phyloP scores from a whole-genome alignment of 2,797 vertebrate species.

The Phylloscopus collybita region DNA sequence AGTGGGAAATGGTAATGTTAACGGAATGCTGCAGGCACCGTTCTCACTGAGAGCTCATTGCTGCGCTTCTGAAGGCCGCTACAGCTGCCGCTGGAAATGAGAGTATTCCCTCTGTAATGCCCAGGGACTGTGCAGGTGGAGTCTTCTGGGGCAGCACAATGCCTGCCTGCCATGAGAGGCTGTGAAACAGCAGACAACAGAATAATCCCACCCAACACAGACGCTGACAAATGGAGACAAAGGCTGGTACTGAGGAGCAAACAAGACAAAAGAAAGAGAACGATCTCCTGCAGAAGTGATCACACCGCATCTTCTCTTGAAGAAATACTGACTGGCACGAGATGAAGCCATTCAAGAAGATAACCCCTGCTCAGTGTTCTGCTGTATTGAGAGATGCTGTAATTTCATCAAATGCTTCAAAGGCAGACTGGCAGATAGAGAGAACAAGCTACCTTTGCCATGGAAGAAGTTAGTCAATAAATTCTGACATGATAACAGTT shows the following conservation, averaged over 20 bases:
- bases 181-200: background rate
- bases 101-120: background rate
- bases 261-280: slow-evolving; percentile 46
- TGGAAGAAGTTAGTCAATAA: background rate
- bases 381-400: background rate
- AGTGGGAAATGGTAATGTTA: slow-evolving; percentile 44
- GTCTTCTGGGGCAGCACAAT: background rate
- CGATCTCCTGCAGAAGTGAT: background rate
- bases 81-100: slow-evolving; percentile 38
- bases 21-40: slow-evolving; percentile 41
- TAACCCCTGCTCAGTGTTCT: background rate
- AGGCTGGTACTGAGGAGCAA: slow-evolving; percentile 17
- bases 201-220: slow-evolving; percentile 22
- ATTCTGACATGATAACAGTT: background rate
- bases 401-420: background rate
- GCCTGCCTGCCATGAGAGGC: background rate
- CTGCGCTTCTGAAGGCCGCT: background rate
- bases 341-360: background rate
- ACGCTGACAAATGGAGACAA: slow-evolving; percentile 17
- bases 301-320: background rate
- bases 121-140: slow-evolving; percentile 29
- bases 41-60: slow-evolving; percentile 11
- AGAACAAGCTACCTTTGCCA: background rate
- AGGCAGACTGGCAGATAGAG: background rate
- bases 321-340: background rate